A percentile compares a stretch with the other conserved stretches of the same genome.
Evolutionary conservation across 2,888 invertebrate species (phyloP).

Genomic region (Epinotia demarniana): DNA sequence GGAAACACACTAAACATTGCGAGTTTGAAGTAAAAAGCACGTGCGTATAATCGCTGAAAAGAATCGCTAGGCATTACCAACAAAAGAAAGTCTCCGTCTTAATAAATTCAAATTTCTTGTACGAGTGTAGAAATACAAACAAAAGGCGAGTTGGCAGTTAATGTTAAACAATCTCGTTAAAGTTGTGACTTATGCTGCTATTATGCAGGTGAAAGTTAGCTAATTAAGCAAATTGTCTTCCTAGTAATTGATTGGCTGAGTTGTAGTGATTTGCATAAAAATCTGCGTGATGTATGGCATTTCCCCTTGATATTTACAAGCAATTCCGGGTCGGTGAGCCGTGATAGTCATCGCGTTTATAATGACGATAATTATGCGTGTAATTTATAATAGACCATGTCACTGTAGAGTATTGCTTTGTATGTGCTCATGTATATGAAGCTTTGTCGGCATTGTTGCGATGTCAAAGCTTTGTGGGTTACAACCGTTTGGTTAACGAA

Average conservation of each 20-base stretch:
- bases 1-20: background rate
- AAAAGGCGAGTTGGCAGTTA: slow-evolving; percentile 21
- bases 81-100: slow-evolving; percentile 22
- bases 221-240: slow-evolving; percentile 57
- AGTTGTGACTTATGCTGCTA: slow-evolving; percentile 19
- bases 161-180: slow-evolving; percentile 14
- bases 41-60: slow-evolving; percentile 18
- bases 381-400: slow-evolving; percentile 34
- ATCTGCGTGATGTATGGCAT: slow-evolving; percentile 32
- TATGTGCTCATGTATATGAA: slow-evolving; percentile 54
- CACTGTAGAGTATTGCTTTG: slow-evolving; percentile 3
- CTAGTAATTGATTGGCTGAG: slow-evolving; percentile 49
- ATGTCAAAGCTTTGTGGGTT: slow-evolving; percentile 66
- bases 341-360: slow-evolving; percentile 25
- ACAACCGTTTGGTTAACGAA: slow-evolving; percentile 72
- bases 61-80: slow-evolving; percentile 2
- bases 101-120: slow-evolving; percentile 27
- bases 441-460: slow-evolving; percentile 70
- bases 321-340: slow-evolving; percentile 38
- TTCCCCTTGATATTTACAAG: slow-evolving; percentile 40
- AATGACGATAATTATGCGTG: slow-evolving; percentile 37
- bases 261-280: slow-evolving; percentile 45
- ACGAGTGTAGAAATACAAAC: slow-evolving; percentile 7
- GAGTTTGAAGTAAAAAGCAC: background rate
- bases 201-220: slow-evolving; percentile 62